Percentiles rank a stretch among this genome's conserved stretches.
These are phyloP conservation scores for Drosophila serrata DNA, from an alignment of 1,140 invertebrate species.

Conservation along the genomic window DNA sequence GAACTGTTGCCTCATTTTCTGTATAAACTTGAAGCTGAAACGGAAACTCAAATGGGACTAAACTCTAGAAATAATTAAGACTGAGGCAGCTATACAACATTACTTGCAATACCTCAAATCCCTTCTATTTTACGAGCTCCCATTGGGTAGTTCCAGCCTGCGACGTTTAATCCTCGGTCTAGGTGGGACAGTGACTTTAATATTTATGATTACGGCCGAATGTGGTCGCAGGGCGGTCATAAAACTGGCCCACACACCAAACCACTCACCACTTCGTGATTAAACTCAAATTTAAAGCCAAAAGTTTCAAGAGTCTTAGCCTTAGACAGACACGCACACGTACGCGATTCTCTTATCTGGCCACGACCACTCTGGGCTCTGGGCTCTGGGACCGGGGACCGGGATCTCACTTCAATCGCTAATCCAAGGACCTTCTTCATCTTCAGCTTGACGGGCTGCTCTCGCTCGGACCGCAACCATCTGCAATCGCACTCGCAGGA, in stretches of 20 bases:
- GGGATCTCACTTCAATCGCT: constrained; percentile 17
- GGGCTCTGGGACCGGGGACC: constrained; percentile 3
- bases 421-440: constrained; percentile 26
- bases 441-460: constrained; percentile 91
- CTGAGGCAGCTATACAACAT: neutral
- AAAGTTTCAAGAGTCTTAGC: constrained; percentile 51
- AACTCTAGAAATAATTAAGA: constrained; percentile 4
- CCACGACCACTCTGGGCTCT: constrained; percentile 20
- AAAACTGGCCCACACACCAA: constrained; percentile 46
- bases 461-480: constrained; percentile 91
- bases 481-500: constrained; percentile 92
- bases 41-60: neutral
- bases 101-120: neutral
- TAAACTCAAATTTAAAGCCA: constrained; percentile 62
- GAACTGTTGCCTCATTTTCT: neutral
- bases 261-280: constrained; percentile 12
- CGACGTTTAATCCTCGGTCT: neutral
- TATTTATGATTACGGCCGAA: constrained; percentile 70
- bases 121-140: neutral
- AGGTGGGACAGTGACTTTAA: constrained; percentile 54
- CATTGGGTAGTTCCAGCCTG: neutral
- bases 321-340: neutral
- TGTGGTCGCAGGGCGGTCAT: constrained; percentile 61
- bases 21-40: too few species aligned
- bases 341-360: constrained; percentile 51